Percentiles rank a stretch among this genome's conserved stretches.
Evolutionary conservation across 2,113 vertebrate species (phyloP).

Genomic region (Colaptes auratus): DNA sequence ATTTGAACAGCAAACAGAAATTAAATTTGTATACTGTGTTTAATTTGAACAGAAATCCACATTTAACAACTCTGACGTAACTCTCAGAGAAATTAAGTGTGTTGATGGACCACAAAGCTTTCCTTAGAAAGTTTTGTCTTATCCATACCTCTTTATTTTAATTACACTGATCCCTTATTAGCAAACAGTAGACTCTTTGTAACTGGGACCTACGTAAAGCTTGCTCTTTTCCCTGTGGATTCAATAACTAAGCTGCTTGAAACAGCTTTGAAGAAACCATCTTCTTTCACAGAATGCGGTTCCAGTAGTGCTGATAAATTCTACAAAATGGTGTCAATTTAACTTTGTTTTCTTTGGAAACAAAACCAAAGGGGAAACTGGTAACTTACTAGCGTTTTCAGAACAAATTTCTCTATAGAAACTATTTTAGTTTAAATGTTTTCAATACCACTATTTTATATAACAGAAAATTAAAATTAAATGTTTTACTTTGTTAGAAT

Average conservation of each 20-base stretch:
- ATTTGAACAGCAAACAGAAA: background rate
- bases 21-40: background rate
- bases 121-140: constrained; percentile 22
- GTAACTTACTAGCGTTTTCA: background rate
- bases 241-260: constrained; percentile 31
- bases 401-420: background rate
- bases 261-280: constrained; percentile 16
- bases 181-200: constrained; percentile 27
- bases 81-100: constrained; percentile 18
- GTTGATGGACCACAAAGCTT: constrained; percentile 15
- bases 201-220: background rate
- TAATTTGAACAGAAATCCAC: constrained; percentile 10
- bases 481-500: background rate
- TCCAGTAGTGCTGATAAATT: background rate
- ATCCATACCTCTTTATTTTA: constrained; percentile 25
- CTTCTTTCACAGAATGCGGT: background rate
- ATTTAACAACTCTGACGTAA: constrained; percentile 3
- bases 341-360: background rate
- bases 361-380: background rate
- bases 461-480: background rate
- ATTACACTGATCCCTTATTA: constrained; percentile 8
- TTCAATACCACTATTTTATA: background rate
- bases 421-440: background rate
- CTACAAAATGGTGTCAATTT: constrained; percentile 20
- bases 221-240: background rate